Conservation (phyloP, 2,888 invertebrate genomes). For the Sepiola atlantica region DNA sequence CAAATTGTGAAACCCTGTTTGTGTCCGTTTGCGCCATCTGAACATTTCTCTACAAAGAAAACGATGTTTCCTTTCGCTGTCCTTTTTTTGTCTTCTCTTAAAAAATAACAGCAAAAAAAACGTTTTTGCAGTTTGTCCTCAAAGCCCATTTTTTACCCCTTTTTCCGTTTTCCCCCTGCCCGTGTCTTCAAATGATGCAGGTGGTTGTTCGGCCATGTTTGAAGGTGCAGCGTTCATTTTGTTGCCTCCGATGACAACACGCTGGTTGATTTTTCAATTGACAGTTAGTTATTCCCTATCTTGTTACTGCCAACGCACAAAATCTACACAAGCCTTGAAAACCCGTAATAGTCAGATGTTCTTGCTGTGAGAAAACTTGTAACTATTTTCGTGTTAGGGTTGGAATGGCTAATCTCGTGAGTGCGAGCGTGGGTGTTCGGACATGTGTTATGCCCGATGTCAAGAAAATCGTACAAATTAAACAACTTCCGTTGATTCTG, state of each 20-base stretch:
- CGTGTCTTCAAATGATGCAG: neutral
- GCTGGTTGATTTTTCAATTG: neutral
- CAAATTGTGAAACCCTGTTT: neutral
- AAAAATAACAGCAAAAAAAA: neutral
- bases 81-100: neutral
- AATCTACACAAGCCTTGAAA: constrained; percentile 1
- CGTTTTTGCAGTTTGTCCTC: neutral
- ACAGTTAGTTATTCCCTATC: neutral
- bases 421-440: neutral
- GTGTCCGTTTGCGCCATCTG: neutral
- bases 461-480: neutral
- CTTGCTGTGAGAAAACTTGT: constrained; percentile 32
- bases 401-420: neutral
- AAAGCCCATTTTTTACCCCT: neutral
- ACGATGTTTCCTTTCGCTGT: neutral
- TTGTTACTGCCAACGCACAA: neutral
- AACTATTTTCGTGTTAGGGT: neutral
- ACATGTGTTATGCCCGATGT: neutral
- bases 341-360: neutral
- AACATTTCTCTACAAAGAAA: neutral
- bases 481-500: neutral
- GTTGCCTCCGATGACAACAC: neutral
- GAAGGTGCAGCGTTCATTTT: neutral
- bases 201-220: neutral
- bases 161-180: neutral